These are phyloP conservation scores for Nudaria mundana DNA, from an alignment of 2,888 invertebrate genomes.

Conservation along the genomic window DNA sequence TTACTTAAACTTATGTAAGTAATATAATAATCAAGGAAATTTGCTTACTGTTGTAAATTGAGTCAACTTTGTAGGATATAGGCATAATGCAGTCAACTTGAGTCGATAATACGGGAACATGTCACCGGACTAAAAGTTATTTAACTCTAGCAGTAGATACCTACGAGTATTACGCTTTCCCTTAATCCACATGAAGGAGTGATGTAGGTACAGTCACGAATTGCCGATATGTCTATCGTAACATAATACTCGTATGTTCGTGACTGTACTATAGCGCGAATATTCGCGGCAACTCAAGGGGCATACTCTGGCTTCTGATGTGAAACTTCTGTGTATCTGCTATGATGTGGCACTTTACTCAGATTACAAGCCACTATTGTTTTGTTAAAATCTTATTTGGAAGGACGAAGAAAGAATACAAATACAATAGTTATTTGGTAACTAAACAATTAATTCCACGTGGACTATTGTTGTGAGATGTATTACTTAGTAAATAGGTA, in stretches of 20 bases:
- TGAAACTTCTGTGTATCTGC: slow-evolving; percentile 6
- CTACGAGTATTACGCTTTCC: too few species aligned
- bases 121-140: too few species aligned
- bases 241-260: too few species aligned
- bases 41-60: not conserved
- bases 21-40: slow-evolving; percentile 5
- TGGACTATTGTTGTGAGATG: slow-evolving; percentile 4
- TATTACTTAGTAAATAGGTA: not conserved
- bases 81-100: slow-evolving; percentile 4
- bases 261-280: too few species aligned
- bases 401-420: slow-evolving; percentile 11
- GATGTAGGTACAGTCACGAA: too few species aligned
- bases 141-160: too few species aligned
- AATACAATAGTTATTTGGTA: not conserved
- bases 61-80: slow-evolving; percentile 6
- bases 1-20: slow-evolving; percentile 7
- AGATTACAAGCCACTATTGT: slow-evolving; percentile 6
- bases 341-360: not conserved
- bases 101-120: too few species aligned
- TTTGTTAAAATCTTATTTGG: slow-evolving; percentile 5
- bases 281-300: too few species aligned
- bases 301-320: not conserved
- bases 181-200: too few species aligned
- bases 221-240: too few species aligned
- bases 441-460: slow-evolving; percentile 1